Evolutionary conservation across 1,140 invertebrate genomes (phyloP), one percentile per base, ranked within the genome.

Genomic region (Philotrypesis tridentata): DNA sequence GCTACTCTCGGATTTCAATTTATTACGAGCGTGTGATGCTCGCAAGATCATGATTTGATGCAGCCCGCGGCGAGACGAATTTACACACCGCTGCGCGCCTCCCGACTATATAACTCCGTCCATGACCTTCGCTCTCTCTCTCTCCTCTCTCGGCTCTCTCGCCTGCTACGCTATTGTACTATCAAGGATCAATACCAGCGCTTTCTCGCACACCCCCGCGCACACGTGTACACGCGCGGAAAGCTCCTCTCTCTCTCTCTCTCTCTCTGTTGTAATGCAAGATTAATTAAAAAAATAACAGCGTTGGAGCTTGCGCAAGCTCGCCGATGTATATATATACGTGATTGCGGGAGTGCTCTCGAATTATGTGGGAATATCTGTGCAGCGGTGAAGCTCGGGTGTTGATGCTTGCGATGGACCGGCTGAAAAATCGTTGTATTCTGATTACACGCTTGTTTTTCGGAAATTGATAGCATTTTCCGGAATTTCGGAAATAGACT

Each of bases 171-270:
- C 23, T 43, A 43, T 72, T 72, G 70, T 48, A 72, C n/a, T 48
- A 72, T 72, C 72, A 60, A 74, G 55, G 72, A 60, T 60, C 72
- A 60, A 74, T 74, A 31, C 72, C 23, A 31, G 63, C 63, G 27
- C 25, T 7, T 31, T 9, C 27, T 17, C 25, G 25, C 43, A 48
- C 43, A 78, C 60, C 77, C 79, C 29, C 77, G 6, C 4, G 48
- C 48, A 6, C 48, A n/a, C n/a, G n/a, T n/a, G n/a, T n/a, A n/a
- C n/a, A n/a, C n/a, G n/a, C n/a, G n/a, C n/a, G n/a, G n/a, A n/a
- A n/a, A n/a, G n/a, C n/a, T n/a, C n/a, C n/a, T n/a, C n/a, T n/a
- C n/a, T n/a, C n/a, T n/a, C n/a, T n/a, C n/a, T n/a, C n/a, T n/a
- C n/a, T n/a, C n/a, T 67, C 25, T 37, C 9, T 37, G 9, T 67